Evolutionary conservation across 2,113 vertebrate genomes (phyloP), one percentile per base, ranked within the genome.

Genomic region (Ivindomyrus marchei): DNA sequence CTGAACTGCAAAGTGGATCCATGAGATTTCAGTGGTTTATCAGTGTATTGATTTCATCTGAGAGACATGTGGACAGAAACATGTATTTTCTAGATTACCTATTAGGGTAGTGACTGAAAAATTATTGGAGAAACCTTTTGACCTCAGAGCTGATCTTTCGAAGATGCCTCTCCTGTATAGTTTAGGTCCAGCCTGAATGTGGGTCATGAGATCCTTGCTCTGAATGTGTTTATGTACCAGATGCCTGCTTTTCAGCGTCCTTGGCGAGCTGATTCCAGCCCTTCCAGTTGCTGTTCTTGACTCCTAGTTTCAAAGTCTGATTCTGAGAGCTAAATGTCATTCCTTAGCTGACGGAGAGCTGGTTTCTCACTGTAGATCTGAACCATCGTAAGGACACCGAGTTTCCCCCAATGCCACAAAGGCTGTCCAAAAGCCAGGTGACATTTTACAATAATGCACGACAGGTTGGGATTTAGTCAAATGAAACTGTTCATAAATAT

Each of bases 401-500:
- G 49, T 88, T 39, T 62, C 74, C 62, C 24, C n/a, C 50, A 17
- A 70, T 46, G 11, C 88, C 46, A 42, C 15, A 15, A 89, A 93
- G 93, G 93, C 93, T 92, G 93, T 94, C 94, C 93, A 94, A 94
- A 94, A 93, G 94, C 92, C 90, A 91, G 92, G 93, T 95, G 95
- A 95, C 95, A 95, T 95, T 95, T 95, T 90, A 91, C 93, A 94
- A 93, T 94, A 94, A 94, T 93, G 91, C 92, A 90, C 89, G 88
- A 90, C 91, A 94, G 91, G 93, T 89, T 90, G 91, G 91, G 94
- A 93, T 94, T 94, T 93, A 93, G 92, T 58, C 87, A 91, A 92
- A 93, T 94, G 92, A 94, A 94, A 94, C 91, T 94, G 92, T 94
- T 93, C 93, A 95, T 95, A 94, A 95, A 94, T 94, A 94, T 93